Base-by-base conservation (phyloP, 2,113 vertebrate genomes). In the Andinoacara biseriatus region DNA sequence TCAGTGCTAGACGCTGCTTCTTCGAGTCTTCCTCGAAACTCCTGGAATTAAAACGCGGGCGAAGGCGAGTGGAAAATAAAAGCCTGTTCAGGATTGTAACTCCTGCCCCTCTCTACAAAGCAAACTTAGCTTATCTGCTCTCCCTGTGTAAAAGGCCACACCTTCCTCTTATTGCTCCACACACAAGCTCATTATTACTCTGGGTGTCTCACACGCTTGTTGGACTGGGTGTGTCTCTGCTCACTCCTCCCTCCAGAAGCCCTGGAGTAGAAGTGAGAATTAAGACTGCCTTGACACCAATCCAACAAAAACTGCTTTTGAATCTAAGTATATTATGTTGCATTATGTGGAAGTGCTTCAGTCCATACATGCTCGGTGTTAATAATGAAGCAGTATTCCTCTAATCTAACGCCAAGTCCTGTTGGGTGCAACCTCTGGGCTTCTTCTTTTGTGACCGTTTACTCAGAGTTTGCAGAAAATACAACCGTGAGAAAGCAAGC, bases 151-250 rank as follows among this genome's bases (percentile, higher is more conserved):
- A 65, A 69, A 86, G 78, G 90, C 90, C 94, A 94, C 95, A 87
- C 95, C 95, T 91, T 94, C 95, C 90, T 94, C 90, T 82, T 86
- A 90, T 94, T 94, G 90, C 94, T 93, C 90, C 89, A 92, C 89
- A 92, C 89, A 92, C 91, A 75, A 60, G 14, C 77, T 78, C 80
- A 85, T 81, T 87, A 85, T 81, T 87, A 62, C 90, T 87, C 78
- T 80, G 52, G 2, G 57, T 83, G 85, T 81, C 84, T 89, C 85
- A 81, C 83, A 88, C 86, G 92, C 89, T 93, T 93, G 89, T 87
- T 85, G 86, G 49, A 84, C 80, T 94, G 93, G 94, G 93, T 94
- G 94, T 94, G 94, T 93, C 92, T 83, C 61, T 49, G 61, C 87
- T 91, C 83, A 79, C 86, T 82, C 87, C 85, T 82, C 79, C 82